These are phyloP conservation scores for Anguilla anguilla DNA, from an alignment of 2,797 vertebrate genomes.

Conservation along the genomic window DNA sequence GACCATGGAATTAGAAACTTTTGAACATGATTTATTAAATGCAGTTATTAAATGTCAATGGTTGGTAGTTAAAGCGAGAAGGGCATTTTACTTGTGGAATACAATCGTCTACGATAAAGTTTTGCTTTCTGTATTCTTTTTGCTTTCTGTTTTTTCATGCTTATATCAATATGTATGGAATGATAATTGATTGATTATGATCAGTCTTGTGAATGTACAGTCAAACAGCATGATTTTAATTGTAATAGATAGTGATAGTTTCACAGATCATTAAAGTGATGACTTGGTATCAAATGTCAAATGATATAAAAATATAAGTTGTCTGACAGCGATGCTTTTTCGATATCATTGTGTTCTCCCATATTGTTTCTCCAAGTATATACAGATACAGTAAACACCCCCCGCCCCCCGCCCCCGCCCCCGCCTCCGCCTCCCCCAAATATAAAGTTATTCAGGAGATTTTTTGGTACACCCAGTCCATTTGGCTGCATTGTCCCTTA, in stretches of 20 bases:
- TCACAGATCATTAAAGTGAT: not conserved
- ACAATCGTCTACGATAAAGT: not conserved
- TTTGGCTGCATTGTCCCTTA: not conserved
- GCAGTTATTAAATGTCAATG: not conserved
- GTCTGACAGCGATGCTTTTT: not conserved
- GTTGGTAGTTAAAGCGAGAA: not conserved
- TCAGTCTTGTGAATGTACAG: not conserved
- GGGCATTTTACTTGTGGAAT: not conserved
- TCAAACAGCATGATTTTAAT: not conserved
- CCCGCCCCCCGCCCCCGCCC: too few relatives aligned
- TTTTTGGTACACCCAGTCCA: not conserved
- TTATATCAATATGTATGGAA: not conserved
- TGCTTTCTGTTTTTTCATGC: not conserved
- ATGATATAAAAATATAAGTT: not conserved
- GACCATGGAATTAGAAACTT: not conserved
- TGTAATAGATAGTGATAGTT: not conserved
- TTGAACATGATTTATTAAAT: not conserved
- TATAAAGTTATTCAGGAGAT: not conserved
- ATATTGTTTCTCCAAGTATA: not conserved
- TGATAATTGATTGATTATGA: not conserved
- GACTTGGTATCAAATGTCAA: conserved; percentile 1
- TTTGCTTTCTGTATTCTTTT: not conserved
- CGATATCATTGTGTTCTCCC: not conserved
- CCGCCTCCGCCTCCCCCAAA: too few relatives aligned
- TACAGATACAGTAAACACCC: not conserved